These are phyloP conservation scores for Penaeus monodon DNA, from an alignment of 2,888 invertebrate species.

Conservation along the genomic window DNA sequence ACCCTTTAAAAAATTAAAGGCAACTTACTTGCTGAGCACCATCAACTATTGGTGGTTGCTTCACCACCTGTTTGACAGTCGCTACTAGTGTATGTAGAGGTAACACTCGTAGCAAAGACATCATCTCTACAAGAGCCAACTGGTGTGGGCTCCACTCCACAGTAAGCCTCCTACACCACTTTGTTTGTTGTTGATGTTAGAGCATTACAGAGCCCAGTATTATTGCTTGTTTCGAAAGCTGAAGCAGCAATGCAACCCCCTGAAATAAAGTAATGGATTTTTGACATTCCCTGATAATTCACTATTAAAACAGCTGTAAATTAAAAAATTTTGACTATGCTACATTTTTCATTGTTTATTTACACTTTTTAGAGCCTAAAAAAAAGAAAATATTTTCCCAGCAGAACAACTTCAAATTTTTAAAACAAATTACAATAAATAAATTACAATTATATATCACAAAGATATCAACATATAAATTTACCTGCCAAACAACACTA, in stretches of 20 bases:
- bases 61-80: constrained; percentile 84
- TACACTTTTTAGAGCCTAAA: neutral
- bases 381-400: neutral
- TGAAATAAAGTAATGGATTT: constrained; percentile 14
- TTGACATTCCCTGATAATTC: too few species aligned
- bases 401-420: neutral
- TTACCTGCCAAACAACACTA: constrained; percentile 87
- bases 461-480: neutral
- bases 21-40: constrained; percentile 67
- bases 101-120: constrained; percentile 85
- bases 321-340: neutral
- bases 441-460: neutral
- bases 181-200: constrained; percentile 55
- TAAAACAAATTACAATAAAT: neutral
- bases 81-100: constrained; percentile 86
- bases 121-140: constrained; percentile 79
- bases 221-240: constrained; percentile 52
- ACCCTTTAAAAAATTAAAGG: neutral
- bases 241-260: constrained; percentile 34
- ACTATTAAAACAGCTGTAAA: too few species aligned
- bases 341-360: neutral
- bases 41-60: constrained; percentile 75
- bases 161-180: constrained; percentile 37
- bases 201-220: constrained; percentile 56
- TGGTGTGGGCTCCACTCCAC: constrained; percentile 53